Evolutionary conservation across 2,797 vertebrate genomes (phyloP), one percentile per base, ranked within the genome.

Genomic region (Malacoctenus gilli): DNA sequence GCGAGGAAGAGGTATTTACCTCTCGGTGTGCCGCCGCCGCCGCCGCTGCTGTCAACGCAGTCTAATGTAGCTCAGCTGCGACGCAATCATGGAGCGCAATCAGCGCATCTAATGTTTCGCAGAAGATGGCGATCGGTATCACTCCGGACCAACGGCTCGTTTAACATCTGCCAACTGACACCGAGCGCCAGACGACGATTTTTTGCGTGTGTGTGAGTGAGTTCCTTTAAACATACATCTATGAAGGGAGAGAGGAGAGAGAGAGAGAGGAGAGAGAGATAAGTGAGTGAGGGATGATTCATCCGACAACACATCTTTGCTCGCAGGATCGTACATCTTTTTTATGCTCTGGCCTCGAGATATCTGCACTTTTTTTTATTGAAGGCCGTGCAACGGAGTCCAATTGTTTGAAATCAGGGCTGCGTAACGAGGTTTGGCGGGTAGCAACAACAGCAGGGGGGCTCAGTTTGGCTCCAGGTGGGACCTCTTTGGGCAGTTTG

Each of bases 101-200:
- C 70, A 74, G 51, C 13, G 15, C 22, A 54, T 41, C 38, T 57
- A 41, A 73, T 52, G 47, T 36, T 25, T 53, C 12, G 5, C 23
- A 41, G 31, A 54, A 4, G 51, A 56, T 18, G 34, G 28, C 35
- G 47, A 49, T 25, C 28, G 57, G 42, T 40, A 38, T 64, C 57
- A 15, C 52, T 58, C n/a, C 38, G 22, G 37, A 22, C 3, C 19
- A 3, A 23, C 47, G 57, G 61, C 15, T 14, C 16, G 35, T 68
- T 67, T 59, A 41, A 72, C 48, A 64, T 79, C 64, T 67, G 72
- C 53, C 31, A 40, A n/a, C 32, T 54, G n/a, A 56, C 31, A 54
- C 34, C 11, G 4, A 63, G 11, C 2, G 5, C 48, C 42, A 44
- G 22, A 53, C n/a, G 30, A 25, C 15, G 0, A 9, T 46, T 35